These are phyloP conservation scores for Anthoptus insignis DNA, from an alignment of 2,888 invertebrate genomes.

Conservation along the genomic window DNA sequence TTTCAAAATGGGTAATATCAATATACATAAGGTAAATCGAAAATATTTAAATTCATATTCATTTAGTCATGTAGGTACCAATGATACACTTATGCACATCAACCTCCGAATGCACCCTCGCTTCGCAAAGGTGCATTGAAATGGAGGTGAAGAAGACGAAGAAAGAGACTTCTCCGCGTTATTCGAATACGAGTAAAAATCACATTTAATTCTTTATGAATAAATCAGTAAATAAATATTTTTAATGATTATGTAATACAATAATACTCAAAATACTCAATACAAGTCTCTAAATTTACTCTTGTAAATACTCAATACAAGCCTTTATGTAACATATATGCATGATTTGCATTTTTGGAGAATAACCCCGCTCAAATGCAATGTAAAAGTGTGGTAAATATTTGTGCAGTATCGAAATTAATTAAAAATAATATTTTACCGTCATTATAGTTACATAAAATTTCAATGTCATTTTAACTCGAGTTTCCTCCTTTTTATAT, in stretches of 20 bases:
- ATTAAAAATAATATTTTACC: neutral
- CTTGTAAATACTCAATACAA: neutral
- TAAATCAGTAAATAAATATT: slow-evolving; percentile 14
- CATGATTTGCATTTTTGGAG: neutral
- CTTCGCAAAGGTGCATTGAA: too few species aligned
- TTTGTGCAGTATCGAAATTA: slow-evolving; percentile 5
- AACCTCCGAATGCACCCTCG: too few species aligned
- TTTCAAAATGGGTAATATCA: slow-evolving; percentile 12
- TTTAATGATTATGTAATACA: slow-evolving; percentile 6
- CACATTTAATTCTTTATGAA: slow-evolving; percentile 9
- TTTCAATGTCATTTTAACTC: slow-evolving; percentile 17
- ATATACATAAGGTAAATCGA: slow-evolving; percentile 16
- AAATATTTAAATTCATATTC: too few species aligned
- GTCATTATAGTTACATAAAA: slow-evolving; percentile 7
- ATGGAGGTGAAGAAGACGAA: too few species aligned
- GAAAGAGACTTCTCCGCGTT: too few species aligned
- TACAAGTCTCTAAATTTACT: too few species aligned
- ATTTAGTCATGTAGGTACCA: too few species aligned
- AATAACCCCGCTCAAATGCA: slow-evolving; percentile 1
- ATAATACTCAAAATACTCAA: too few species aligned
- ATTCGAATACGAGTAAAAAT: slow-evolving; percentile 18
- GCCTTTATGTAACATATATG: neutral
- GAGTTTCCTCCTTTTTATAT: slow-evolving; percentile 2
- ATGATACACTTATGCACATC: too few species aligned
- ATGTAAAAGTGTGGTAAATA: neutral